These are phyloP conservation scores for Sitophilus oryzae DNA, from an alignment of 1,140 invertebrate genomes.

Conservation along the genomic window DNA sequence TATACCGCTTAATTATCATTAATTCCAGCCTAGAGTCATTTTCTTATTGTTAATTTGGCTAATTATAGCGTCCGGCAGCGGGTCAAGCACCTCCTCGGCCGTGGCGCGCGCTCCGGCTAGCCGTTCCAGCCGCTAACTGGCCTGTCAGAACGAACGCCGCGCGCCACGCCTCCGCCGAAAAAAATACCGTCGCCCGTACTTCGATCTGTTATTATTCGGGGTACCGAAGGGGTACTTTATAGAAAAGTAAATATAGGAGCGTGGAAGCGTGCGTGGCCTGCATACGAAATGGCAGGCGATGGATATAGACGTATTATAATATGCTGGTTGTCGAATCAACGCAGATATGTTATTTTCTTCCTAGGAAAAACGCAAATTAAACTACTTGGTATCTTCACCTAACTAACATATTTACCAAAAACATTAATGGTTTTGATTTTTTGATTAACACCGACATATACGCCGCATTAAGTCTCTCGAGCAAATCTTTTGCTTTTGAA, in stretches of 20 bases:
- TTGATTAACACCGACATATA: too few relatives aligned
- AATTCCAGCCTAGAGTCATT: constrained; percentile 7
- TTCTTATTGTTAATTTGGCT: constrained; percentile 24
- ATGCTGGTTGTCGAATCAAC: too few relatives aligned
- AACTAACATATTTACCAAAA: too few relatives aligned
- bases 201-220: constrained; percentile 9
- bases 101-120: neutral
- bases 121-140: constrained; percentile 12
- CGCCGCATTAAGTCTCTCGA: too few relatives aligned
- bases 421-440: too few relatives aligned
- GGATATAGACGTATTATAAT: too few relatives aligned
- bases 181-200: constrained; percentile 7
- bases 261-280: neutral
- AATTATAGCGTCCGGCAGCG: constrained; percentile 15
- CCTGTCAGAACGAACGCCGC: constrained; percentile 14
- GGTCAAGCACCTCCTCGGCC: constrained; percentile 17
- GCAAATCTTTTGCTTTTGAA: too few relatives aligned
- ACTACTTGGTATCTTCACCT: too few relatives aligned
- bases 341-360: too few relatives aligned
- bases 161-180: constrained; percentile 14
- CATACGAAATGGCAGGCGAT: constrained; percentile 8
- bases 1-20: constrained; percentile 20
- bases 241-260: constrained; percentile 4
- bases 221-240: neutral
- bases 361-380: too few relatives aligned